Base-by-base conservation (phyloP, 2,888 invertebrate genomes). In the Cataglyphis altisquamis region DNA sequence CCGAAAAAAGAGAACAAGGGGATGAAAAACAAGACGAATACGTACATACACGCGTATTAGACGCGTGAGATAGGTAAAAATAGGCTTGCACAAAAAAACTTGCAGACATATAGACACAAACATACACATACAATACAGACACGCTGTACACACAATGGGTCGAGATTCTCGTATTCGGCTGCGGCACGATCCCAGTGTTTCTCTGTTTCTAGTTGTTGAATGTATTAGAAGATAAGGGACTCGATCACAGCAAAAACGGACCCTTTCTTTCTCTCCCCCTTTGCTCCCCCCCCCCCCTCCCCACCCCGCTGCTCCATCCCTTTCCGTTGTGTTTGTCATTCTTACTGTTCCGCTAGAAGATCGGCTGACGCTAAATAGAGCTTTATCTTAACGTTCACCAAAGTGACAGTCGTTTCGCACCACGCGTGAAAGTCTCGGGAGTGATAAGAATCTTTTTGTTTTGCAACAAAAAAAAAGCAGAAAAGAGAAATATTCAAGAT, bases 191-290 rank as follows among this genome's bases (percentile, higher is more conserved):
- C 86, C 86, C 82, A 90, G 91, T 91, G 89, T 91, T 92, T 90
- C 84, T 87, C 84, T 87, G 87, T 91, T 92, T 92, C 86, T 92
- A 89, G 86, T 92, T 92, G 91, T 92, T 92, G 90, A 89, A 91
- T 92, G 91, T 90, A 81, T 91, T 91, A 89, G 86, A 70, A 67
- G 83, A 84, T 91, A 90, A 92, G 90, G 91, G 90, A 66, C 87
- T 90, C 88, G 89, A 88, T 90, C 88, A 55, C 52, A 88, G 87
- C 86, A 87, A 90, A 87, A 89, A 89, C 88, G 87, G 87, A 72
- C 18, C 60, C 39, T 52, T 52, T 2, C 52, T 52, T 48, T 48
- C 1, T 15, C 72, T 25, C 25, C 12, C 41, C 41, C 41, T 3
- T 3, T 0, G 3, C 3, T 4, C 15, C 45, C 25, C 36, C 15